Conservation (phyloP, 2,888 invertebrate species). For the Coenonympha arcania region DNA sequence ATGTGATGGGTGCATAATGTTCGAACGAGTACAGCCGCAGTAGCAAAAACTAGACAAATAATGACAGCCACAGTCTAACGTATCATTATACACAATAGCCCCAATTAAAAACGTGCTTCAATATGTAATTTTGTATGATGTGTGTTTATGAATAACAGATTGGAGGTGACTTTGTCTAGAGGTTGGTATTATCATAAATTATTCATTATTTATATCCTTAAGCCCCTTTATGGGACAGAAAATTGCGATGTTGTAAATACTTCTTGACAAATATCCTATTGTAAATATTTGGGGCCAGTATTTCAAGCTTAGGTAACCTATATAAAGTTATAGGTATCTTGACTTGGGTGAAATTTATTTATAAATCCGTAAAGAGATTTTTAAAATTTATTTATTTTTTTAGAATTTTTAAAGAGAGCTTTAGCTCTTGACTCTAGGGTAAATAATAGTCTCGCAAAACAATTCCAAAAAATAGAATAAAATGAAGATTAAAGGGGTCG, state of each 20-base stretch:
- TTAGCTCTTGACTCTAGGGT: no score
- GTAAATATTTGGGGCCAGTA: neutral
- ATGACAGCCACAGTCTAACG: slow-evolving; percentile 30
- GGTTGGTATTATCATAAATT: slow-evolving; percentile 31
- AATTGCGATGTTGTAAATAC: slow-evolving; percentile 9
- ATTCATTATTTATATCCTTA: slow-evolving; percentile 23
- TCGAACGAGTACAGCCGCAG: slow-evolving; percentile 22
- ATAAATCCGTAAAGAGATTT: no score
- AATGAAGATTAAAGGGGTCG: no score
- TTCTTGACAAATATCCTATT: slow-evolving; percentile 7
- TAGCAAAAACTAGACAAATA: slow-evolving; percentile 35
- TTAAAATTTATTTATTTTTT: no score
- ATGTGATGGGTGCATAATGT: slow-evolving; percentile 5
- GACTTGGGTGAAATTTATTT: no score
- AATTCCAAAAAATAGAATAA: no score
- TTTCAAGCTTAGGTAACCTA: slow-evolving; percentile 7
- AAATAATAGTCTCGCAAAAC: no score
- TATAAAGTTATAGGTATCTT: no score
- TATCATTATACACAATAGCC: slow-evolving; percentile 36
- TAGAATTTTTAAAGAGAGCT: no score
- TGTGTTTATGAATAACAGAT: slow-evolving; percentile 30
- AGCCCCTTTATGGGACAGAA: slow-evolving; percentile 12
- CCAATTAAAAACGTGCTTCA: slow-evolving; percentile 35
- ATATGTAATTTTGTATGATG: slow-evolving; percentile 33
- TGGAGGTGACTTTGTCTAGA: slow-evolving; percentile 38